Evolutionary conservation across 2,888 invertebrate species (phyloP), one percentile per base, ranked within the genome.

Genomic region (Chrysolina oricalcia): DNA sequence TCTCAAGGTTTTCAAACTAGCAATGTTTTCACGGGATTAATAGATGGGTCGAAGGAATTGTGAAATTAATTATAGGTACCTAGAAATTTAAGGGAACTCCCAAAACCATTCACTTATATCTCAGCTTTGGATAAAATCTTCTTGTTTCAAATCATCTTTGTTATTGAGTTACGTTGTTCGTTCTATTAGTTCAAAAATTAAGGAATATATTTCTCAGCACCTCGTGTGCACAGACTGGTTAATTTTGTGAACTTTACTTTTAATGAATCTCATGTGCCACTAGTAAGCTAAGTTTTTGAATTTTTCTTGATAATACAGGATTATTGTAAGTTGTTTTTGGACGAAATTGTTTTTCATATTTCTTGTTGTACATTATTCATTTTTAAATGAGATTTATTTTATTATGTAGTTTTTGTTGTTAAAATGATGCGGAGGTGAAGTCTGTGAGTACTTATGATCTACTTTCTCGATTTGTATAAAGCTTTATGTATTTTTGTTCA

Each of bases 401-500:
- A 69, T 70, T 56, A 35, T 72, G 23, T 75, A 59, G 46, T 48
- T 77, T 74, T 50, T 68, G 41, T 72, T 74, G 63, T 77, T 68
- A 40, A 72, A 74, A 64, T 63, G 17, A 68, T 70, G 64, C 50
- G 63, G 68, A 27, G 23, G 43, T 15, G 72, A 73, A 75, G 73
- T 77, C 70, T 78, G 75, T 53, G 19, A 19, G 53, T 76, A 76
- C 72, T 78, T 78, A 76, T 78, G 35, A 35, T 35, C 35, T 59
- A 73, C 73, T 74, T 71, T 73, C 46, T 67, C 63, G 71, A 68
- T 59, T 65, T 79, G 79, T 79, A 79, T 73, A 78, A 77, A 76
- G 75, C 73, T 72, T 73, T 74, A 64, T 75, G 74, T 77, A 74
- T 77, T 77, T 71, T 76, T 79, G 76, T 79, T 77, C 71, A 69